phyloP scores from a whole-genome alignment of 2,113 vertebrate species.

The Gymnarchus niloticus region DNA sequence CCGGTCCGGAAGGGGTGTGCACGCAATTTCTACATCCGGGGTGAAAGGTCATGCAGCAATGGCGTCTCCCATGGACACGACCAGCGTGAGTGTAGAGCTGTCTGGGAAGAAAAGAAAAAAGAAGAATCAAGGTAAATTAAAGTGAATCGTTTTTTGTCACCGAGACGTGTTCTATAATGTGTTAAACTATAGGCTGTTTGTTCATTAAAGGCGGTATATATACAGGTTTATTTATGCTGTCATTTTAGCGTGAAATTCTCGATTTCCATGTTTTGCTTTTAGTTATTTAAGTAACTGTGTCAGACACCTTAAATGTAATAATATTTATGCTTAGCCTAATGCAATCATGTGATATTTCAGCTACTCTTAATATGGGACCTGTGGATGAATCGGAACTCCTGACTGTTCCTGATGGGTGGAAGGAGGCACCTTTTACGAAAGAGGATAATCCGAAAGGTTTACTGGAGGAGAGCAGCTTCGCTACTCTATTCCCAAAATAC shows the following conservation, averaged over 20 bases:
- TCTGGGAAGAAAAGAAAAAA: slow-evolving; percentile 45
- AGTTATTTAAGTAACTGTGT: not conserved
- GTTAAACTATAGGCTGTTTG: not conserved
- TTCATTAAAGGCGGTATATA: not conserved
- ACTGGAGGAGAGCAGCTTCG: slow-evolving; percentile 95
- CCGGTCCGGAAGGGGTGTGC: too few species aligned
- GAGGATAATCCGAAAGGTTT: slow-evolving; percentile 87
- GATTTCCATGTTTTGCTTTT: not conserved
- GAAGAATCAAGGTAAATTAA: slow-evolving; percentile 42
- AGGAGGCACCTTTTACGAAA: slow-evolving; percentile 73
- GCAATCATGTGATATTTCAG: not conserved
- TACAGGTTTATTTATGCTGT: not conserved
- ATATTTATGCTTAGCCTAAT: not conserved
- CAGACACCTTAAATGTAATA: not conserved
- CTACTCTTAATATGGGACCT: not conserved
- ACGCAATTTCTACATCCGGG: slow-evolving; percentile 3
- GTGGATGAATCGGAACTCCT: slow-evolving; percentile 76
- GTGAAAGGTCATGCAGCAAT: slow-evolving; percentile 39
- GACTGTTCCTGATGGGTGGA: slow-evolving; percentile 92
- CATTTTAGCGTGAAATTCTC: not conserved
- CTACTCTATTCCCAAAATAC: slow-evolving; percentile 92
- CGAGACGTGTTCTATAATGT: not conserved
- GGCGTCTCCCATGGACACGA: slow-evolving; percentile 47
- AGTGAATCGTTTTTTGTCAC: not conserved
- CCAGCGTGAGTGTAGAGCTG: slow-evolving; percentile 44